Evolutionary conservation across 2,797 vertebrate genomes (phyloP).

Genomic region (Falco novaeseelandiae): DNA sequence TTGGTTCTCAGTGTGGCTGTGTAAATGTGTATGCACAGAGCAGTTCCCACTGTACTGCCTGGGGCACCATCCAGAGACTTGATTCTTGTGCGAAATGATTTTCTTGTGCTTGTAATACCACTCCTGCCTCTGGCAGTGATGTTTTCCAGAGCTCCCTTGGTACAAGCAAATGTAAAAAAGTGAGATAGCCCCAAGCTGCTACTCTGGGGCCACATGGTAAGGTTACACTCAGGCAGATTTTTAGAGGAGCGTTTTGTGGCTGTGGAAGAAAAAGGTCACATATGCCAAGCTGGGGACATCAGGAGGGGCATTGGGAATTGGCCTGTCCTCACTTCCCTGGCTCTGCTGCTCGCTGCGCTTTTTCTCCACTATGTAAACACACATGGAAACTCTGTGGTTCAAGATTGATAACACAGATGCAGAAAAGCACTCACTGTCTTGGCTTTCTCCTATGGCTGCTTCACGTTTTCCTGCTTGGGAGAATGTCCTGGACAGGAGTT

Average conservation of each 20-base stretch:
- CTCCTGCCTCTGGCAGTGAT: slow-evolving; percentile 16
- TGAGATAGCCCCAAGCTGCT: neutral
- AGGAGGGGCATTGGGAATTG: neutral
- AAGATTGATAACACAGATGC: neutral
- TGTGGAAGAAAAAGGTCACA: neutral
- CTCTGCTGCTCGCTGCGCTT: neutral
- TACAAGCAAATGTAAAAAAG: neutral
- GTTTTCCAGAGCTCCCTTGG: slow-evolving; percentile 24
- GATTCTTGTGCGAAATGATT: slow-evolving; percentile 6
- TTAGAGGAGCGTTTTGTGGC: neutral
- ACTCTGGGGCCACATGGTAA: accelerated
- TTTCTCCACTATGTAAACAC: neutral
- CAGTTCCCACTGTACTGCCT: neutral
- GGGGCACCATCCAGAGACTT: slow-evolving; percentile 28
- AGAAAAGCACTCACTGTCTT: neutral
- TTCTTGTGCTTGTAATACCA: slow-evolving; percentile 11
- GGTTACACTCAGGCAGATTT: neutral
- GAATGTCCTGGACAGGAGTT: neutral
- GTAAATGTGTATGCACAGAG: neutral
- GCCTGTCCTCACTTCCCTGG: neutral
- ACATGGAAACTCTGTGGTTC: neutral
- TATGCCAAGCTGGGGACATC: neutral
- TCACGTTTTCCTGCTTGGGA: neutral
- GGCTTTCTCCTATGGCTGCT: neutral
- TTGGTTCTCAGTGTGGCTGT: neutral